Base-by-base conservation (phyloP, 2,888 invertebrate genomes). In the Apamea epomidion region DNA sequence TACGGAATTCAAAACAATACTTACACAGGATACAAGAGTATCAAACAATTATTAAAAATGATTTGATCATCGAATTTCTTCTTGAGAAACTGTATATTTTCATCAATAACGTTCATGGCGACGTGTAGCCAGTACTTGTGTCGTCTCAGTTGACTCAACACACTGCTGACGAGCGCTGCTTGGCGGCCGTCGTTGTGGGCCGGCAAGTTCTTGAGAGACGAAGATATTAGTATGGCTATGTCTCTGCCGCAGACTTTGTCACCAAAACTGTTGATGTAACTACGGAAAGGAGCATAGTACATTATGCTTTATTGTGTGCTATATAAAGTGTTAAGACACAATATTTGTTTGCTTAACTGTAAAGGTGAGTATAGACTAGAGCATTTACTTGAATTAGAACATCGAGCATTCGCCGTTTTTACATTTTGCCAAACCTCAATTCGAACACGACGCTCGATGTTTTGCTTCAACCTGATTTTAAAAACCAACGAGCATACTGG, bases 11-110 rank as follows among this genome's bases (percentile, higher is more conserved):
- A 60, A 74, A 71, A 14, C 10, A 25, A 68, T 42, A 80, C 97
- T 97, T 95, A 98, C 98, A 96, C 95, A 14, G 98, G 98, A 95
- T 98, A 98, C 29, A 98, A 93, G 14, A 98, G 93, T 54, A 98
- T 92, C 80, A 98, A 97, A 75, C 98, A 95, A 89, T 98, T 98
- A 48, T 96, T 93, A 60, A 95, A 95, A 86, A 98, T 98, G 60
- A 97, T 97, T 10, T 96, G 90, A 75, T 94, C 93, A 0, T 93
- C 88, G 90, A 98, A 98, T 7, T 94, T 91, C 67, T 94, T 92
- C 74, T 95, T 94, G 48, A 98, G 92, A 91, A 95, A 98, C 48
- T 97, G 93, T 72, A 98, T 96, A 74, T 98, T 98, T 54, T 97
- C 96, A 78, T 97, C 95, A 7, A 98, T 97, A 32, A 97, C 97